Evolutionary conservation across 30 jellyfish, hydroid and myxozoan species (phyloP).

Genomic region (Turritopsis dohrnii): DNA sequence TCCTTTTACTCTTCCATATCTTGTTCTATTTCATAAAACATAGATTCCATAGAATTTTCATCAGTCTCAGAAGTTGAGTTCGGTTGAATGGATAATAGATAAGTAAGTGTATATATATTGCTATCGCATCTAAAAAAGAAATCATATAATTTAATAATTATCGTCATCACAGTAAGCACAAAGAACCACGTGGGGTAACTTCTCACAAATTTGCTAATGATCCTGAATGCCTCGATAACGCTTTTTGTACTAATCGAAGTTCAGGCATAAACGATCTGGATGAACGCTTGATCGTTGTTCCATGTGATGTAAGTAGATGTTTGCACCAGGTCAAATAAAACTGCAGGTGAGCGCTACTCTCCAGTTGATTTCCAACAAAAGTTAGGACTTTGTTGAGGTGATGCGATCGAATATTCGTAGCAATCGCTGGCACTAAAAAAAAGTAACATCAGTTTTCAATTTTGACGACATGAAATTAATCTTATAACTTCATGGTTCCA

Average conservation of each 20-base stretch:
- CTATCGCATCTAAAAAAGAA: conserved; percentile 59
- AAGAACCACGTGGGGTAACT: no score
- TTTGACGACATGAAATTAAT: neutral
- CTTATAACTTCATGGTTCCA: neutral
- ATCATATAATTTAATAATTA: no score
- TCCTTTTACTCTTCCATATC: conserved; percentile 11
- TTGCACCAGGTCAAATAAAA: conserved; percentile 80
- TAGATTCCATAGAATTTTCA: conserved; percentile 1
- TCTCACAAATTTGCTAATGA: conserved; percentile 57
- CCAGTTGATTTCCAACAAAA: conserved; percentile 68
- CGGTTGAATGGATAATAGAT: conserved; percentile 36
- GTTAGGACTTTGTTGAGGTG: conserved; percentile 41
- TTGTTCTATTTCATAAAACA: neutral
- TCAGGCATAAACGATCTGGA: conserved; percentile 57
- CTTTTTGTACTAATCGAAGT: conserved; percentile 55
- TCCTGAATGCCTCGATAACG: conserved; percentile 36
- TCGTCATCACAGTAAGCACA: no score
- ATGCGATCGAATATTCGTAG: conserved; percentile 39
- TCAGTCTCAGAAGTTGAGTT: neutral
- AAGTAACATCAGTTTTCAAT: neutral
- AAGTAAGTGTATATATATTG: conserved; percentile 47
- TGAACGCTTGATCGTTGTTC: conserved; percentile 45
- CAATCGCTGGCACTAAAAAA: conserved; percentile 51
- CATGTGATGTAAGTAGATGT: conserved; percentile 53
- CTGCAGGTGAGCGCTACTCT: conserved; percentile 57